phyloP scores from a whole-genome alignment of 2,113 vertebrate genomes.

The Halcyon malimbica region DNA sequence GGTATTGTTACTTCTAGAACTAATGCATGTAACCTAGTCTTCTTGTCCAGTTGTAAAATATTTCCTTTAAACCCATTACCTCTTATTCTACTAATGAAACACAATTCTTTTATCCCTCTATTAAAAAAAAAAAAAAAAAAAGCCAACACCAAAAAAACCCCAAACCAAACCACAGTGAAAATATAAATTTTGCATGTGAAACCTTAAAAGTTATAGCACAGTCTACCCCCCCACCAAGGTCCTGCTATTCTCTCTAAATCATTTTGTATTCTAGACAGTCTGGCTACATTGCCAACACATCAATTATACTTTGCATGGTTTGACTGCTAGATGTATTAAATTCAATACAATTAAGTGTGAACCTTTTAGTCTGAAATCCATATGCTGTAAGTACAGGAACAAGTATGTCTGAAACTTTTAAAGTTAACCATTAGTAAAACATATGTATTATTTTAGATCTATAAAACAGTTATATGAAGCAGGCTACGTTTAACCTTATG shows the following conservation, averaged over 20 bases:
- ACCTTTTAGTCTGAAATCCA: neutral
- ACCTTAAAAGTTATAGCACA: neutral
- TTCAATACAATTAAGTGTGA: neutral
- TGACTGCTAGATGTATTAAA: constrained; percentile 22
- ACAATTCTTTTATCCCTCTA: neutral
- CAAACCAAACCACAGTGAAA: neutral
- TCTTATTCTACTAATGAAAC: neutral
- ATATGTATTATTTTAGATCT: constrained; percentile 5
- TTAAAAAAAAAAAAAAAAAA: neutral
- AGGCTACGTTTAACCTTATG: constrained; percentile 19
- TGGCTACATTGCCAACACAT: neutral
- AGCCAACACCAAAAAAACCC: too few relatives aligned
- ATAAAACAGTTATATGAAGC: neutral
- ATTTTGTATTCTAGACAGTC: neutral
- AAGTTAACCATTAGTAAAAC: neutral
- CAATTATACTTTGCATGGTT: neutral
- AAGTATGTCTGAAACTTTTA: neutral
- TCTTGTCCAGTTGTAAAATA: neutral
- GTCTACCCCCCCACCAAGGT: neutral
- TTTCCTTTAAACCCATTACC: neutral
- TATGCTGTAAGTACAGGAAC: neutral
- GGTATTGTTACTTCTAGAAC: neutral
- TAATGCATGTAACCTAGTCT: neutral
- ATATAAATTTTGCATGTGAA: neutral
- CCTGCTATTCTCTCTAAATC: neutral